Evolutionary conservation across 2,113 vertebrate species (phyloP), one percentile per base, ranked within the genome.

Genomic region (Crotalus helleri): DNA sequence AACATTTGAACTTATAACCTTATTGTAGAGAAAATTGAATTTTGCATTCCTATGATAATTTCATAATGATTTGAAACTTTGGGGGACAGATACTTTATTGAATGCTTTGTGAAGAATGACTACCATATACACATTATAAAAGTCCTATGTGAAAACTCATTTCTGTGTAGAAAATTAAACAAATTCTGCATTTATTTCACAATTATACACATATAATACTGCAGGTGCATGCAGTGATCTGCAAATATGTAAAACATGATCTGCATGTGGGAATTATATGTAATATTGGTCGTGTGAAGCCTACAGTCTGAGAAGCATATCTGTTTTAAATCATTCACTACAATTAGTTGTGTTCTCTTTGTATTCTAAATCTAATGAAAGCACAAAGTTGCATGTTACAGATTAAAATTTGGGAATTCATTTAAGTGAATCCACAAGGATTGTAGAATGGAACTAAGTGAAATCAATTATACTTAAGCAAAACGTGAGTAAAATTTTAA

Each of bases 111-210:
- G 61, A 92, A 89, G 26, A 92, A 92, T 74, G 19, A 55, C 87
- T 17, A n/a, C 51, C 33, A 61, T 64, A 89, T 61, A 89, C 23
- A 89, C n/a, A 74, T 64, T 55, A 57, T 26, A 69, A 92, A 74
- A 74, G 12, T 81, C 61, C 59, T 55, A 55, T 15, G 15, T 81
- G 91, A 57, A 88, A 92, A 89, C 51, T 8, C 33, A 92, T 74
- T 92, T 92, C 91, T 39, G 53, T 92, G 91, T 81, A 74, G 87
- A 53, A 89, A 88, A 89, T 92, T 74, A 24, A 61, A 89, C 51
- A 89, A 89, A 55, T 88, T 51, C 59, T 61, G 13, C 33, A 89
- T 88, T 51, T 92, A 88, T 51, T 46, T 88, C 87, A 92, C 13
- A 53, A 55, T 61, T 49, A 29, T 54, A 86, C 91, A 87, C 11